Percentiles rank a stretch among this genome's conserved stretches.
phyloP scores from a whole-genome alignment of 2,888 invertebrate species.

The Vannuccia rotundouncinata region DNA sequence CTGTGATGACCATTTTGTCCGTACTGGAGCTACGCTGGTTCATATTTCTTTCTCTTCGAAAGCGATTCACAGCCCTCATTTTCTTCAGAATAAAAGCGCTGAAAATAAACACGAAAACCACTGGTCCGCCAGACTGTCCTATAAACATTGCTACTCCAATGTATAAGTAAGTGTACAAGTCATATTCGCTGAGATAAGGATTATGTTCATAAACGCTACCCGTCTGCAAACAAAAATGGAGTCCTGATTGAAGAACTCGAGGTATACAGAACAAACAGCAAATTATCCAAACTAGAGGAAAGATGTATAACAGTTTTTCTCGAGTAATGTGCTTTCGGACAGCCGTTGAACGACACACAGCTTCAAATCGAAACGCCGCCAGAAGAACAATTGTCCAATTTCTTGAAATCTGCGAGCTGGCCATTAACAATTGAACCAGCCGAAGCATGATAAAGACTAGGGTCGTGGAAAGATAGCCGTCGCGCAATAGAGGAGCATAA shows the following conservation, averaged over 20 bases:
- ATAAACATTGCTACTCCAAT: neutral
- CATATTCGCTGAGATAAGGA: neutral
- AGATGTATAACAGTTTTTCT: neutral
- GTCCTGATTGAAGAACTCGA: neutral
- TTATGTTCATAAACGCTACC: neutral
- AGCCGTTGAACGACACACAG: conserved; percentile 6
- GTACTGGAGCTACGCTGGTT: neutral
- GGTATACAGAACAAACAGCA: neutral
- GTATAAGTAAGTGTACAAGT: neutral
- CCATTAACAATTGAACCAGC: neutral
- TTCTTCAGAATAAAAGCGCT: neutral
- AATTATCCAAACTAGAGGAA: neutral
- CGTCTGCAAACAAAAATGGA: neutral
- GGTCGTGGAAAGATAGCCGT: neutral
- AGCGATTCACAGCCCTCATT: neutral
- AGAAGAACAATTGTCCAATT: conserved; percentile 25
- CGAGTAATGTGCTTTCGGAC: neutral
- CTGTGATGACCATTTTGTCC: neutral
- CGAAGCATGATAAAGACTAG: neutral
- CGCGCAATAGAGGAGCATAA: neutral
- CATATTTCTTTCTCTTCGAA: neutral
- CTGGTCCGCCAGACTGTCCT: neutral
- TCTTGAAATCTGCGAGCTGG: conserved; percentile 6
- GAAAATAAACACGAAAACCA: neutral
- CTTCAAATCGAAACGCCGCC: conserved; percentile 22